phyloP scores from a whole-genome alignment of 64 coral and sea anemone species.

The Montipora efflorescens region DNA sequence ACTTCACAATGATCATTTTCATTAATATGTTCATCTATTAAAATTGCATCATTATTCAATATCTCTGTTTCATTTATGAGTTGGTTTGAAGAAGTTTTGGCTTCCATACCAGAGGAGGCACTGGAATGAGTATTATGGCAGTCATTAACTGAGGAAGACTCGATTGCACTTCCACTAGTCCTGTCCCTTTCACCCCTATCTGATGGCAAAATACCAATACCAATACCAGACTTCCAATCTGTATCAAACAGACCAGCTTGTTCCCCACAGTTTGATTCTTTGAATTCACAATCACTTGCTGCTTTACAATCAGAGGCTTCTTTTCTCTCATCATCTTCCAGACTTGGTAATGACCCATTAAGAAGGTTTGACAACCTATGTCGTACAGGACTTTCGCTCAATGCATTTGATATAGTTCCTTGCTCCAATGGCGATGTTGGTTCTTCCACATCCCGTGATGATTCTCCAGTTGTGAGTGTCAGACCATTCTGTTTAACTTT shows the following conservation, averaged over 20 bases:
- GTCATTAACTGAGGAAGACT: neutral
- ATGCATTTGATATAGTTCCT: neutral
- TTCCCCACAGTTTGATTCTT: neutral
- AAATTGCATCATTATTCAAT: neutral
- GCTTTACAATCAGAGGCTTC: neutral
- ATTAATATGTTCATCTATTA: neutral
- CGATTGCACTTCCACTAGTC: neutral
- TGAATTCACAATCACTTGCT: neutral
- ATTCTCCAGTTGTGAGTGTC: too few species aligned
- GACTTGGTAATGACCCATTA: neutral
- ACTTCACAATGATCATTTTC: neutral
- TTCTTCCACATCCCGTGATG: too few species aligned
- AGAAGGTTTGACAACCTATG: slow-evolving; percentile 29
- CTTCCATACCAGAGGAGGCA: neutral
- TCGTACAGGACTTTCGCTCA: slow-evolving; percentile 11
- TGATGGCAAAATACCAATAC: neutral
- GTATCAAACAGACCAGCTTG: neutral
- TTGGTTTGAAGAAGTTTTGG: neutral
- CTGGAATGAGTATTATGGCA: neutral
- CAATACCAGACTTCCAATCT: neutral
- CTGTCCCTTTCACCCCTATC: neutral
- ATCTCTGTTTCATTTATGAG: neutral
- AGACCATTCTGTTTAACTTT: neutral
- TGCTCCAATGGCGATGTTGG: neutral
- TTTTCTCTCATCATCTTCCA: neutral